Conservation (phyloP, 2,888 invertebrate genomes). For the Campopleginae sp. region DNA sequence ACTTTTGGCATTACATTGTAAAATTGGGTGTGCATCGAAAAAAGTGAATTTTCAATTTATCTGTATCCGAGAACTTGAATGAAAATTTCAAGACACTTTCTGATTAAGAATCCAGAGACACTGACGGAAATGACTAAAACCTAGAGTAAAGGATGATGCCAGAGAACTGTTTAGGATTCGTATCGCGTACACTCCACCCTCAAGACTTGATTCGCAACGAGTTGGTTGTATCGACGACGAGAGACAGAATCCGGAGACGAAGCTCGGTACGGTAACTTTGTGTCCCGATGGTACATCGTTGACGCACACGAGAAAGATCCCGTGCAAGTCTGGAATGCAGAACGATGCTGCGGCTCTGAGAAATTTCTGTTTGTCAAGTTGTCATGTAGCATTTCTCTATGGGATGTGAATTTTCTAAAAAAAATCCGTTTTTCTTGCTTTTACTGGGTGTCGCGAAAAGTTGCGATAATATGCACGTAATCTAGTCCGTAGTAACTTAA, state of each 20-base stretch:
- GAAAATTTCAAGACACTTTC: neutral
- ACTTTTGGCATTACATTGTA: neutral
- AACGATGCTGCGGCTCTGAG: constrained; percentile 39
- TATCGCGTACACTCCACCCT: constrained; percentile 64
- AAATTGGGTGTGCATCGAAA: neutral
- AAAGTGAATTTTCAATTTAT: neutral
- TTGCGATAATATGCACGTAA: constrained; percentile 9
- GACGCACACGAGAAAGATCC: constrained; percentile 58
- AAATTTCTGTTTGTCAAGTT: constrained; percentile 44
- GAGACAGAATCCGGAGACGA: constrained; percentile 32
- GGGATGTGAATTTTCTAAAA: neutral
- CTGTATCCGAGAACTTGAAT: no score
- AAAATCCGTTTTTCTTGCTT: neutral
- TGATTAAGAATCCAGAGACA: constrained; percentile 15
- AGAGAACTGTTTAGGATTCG: constrained; percentile 73
- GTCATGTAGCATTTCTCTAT: constrained; percentile 24
- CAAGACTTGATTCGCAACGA: constrained; percentile 73
- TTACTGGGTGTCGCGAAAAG: neutral
- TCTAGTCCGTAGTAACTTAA: constrained; percentile 17
- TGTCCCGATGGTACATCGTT: constrained; percentile 56
- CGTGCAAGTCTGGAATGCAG: constrained; percentile 61
- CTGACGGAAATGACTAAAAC: constrained; percentile 20
- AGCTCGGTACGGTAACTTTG: constrained; percentile 36
- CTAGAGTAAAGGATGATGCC: constrained; percentile 28
- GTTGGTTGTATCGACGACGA: constrained; percentile 59